Conservation (phyloP, 2,888 invertebrate species). For the Junonia oenone region DNA sequence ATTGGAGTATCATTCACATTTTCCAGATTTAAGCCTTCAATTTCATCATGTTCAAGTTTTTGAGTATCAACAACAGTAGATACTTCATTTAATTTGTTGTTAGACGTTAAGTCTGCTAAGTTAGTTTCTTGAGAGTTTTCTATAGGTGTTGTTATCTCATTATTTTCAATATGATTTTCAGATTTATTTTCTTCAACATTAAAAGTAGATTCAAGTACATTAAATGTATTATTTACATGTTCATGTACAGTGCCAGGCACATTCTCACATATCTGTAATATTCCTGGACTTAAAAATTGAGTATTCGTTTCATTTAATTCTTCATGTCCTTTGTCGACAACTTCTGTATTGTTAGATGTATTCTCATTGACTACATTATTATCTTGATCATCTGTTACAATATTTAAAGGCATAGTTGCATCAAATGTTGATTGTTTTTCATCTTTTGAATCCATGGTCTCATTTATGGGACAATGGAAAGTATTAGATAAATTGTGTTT, state of each 20-base stretch:
- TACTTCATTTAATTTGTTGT: not conserved
- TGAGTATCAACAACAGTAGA: not conserved
- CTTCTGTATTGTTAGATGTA: not conserved
- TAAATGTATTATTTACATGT: not conserved
- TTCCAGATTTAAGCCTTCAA: not conserved
- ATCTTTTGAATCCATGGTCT: not conserved
- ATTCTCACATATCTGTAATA: conserved; percentile 4
- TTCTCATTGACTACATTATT: not conserved
- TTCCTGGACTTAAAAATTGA: not conserved
- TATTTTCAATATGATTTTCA: not conserved
- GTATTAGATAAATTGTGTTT: not conserved
- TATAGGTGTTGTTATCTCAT: not conserved
- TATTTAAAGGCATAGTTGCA: conserved; percentile 9
- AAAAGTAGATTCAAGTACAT: not conserved
- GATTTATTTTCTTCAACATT: not conserved
- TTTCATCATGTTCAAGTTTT: not conserved
- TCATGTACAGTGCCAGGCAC: not conserved
- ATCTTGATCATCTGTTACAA: conserved; percentile 6
- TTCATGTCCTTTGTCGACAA: not conserved
- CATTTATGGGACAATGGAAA: not conserved
- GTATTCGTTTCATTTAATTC: not conserved
- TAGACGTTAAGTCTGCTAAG: not conserved
- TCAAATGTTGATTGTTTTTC: not conserved
- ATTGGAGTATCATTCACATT: not conserved
- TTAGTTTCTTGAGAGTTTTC: not conserved